Percentiles rank a stretch among this genome's conserved stretches.
Conservation (phyloP, 1,140 invertebrate species). For the Zeugodacus cucurbitae region DNA sequence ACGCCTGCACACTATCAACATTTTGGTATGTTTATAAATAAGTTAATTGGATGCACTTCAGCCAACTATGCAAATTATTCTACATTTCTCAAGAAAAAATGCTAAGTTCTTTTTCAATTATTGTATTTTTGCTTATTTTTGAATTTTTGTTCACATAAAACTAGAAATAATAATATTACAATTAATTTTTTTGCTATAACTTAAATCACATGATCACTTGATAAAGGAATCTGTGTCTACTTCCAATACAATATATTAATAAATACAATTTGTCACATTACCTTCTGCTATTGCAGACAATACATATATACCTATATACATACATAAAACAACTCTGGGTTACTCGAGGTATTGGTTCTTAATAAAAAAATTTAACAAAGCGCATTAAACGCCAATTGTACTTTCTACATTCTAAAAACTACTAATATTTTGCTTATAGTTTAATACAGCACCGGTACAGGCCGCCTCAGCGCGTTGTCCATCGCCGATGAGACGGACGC, state of each 20-base stretch:
- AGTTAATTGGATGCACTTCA: background rate
- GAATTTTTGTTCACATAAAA: background rate
- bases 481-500: conserved; percentile 48
- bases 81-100: too few relatives aligned
- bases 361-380: conserved; percentile 32
- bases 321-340: background rate
- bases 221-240: conserved; percentile 12
- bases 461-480: conserved; percentile 69
- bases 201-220: conserved; percentile 20
- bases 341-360: conserved; percentile 15
- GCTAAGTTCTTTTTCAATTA: too few relatives aligned
- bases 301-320: background rate
- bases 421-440: background rate
- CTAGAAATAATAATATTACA: background rate
- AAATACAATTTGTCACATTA: background rate
- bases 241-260: background rate
- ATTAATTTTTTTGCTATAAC: background rate
- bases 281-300: too few relatives aligned
- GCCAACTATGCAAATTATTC: background rate
- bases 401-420: conserved; percentile 6
- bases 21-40: background rate
- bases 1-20: background rate
- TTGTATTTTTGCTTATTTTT: background rate
- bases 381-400: conserved; percentile 19
- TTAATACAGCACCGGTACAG: conserved; percentile 71